Evolutionary conservation across 1,140 invertebrate genomes (phyloP).

Genomic region (Dendrolimus kikuchii): DNA sequence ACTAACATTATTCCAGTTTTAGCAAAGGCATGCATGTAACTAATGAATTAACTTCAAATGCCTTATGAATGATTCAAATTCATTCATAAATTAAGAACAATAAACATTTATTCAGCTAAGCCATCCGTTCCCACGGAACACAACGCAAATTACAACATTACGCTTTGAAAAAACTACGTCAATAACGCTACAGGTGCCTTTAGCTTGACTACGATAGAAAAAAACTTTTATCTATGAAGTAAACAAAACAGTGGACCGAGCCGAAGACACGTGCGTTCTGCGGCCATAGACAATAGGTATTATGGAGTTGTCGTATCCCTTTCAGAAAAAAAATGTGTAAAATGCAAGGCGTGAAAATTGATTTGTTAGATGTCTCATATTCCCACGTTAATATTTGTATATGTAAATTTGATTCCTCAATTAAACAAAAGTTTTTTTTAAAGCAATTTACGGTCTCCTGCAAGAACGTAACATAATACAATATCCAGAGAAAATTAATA

Average conservation of each 20-base stretch:
- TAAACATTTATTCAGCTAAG: constrained; percentile 6
- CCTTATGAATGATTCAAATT: not conserved
- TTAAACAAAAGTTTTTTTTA: no score
- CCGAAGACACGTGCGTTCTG: constrained; percentile 60
- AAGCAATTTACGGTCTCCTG: no score
- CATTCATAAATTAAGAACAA: constrained; percentile 4
- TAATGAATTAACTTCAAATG: no score
- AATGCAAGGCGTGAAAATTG: constrained; percentile 28
- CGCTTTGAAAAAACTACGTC: constrained; percentile 23
- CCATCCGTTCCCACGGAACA: constrained; percentile 22
- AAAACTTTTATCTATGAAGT: constrained; percentile 22
- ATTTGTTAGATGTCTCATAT: constrained; percentile 22
- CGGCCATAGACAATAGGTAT: constrained; percentile 42
- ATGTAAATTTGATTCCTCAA: no score
- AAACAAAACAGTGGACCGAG: constrained; percentile 44
- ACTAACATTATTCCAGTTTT: no score
- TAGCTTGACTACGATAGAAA: constrained; percentile 20
- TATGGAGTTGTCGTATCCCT: constrained; percentile 22
- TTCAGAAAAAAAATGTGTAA: constrained; percentile 32
- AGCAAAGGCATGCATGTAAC: no score
- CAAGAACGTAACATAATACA: no score
- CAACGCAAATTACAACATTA: constrained; percentile 36
- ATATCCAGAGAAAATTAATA: no score
- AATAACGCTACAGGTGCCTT: constrained; percentile 51
- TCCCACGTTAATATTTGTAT: constrained; percentile 22